Conservation (phyloP, 2,888 invertebrate genomes). For the Suillia variegata region DNA sequence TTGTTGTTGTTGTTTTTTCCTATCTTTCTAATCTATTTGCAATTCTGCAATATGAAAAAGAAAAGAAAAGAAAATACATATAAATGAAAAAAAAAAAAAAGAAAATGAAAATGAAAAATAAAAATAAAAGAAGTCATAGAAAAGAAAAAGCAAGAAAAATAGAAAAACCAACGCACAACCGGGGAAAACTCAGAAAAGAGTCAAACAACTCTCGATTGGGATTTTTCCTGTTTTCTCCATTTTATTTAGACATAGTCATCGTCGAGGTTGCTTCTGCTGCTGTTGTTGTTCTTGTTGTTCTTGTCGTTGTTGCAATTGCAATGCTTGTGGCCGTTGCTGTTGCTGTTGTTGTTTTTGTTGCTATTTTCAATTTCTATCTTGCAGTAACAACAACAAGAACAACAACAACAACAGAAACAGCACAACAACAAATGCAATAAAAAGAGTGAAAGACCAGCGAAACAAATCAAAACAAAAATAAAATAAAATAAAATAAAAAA, state of each 20-base stretch:
- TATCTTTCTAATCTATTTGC: slow-evolving; percentile 33
- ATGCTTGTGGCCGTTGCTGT: slow-evolving; percentile 40
- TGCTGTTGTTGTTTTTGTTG: slow-evolving; percentile 28
- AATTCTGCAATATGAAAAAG: slow-evolving; percentile 26
- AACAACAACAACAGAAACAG: slow-evolving; percentile 2
- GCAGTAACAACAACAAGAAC: slow-evolving; percentile 5
- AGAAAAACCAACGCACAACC: slow-evolving; percentile 1
- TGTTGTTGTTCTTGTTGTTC: slow-evolving; percentile 18
- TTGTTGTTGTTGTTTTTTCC: slow-evolving; percentile 26
- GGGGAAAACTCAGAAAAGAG: slow-evolving; percentile 7
- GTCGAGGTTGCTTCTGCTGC: slow-evolving; percentile 7
- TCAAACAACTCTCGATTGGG: slow-evolving; percentile 41
- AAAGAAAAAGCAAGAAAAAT: background rate
- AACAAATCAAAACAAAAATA: too few species aligned
- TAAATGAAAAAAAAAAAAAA: slow-evolving; percentile 14
- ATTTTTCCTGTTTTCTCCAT: slow-evolving; percentile 29
- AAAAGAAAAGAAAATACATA: slow-evolving; percentile 4
- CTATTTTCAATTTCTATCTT: slow-evolving; percentile 55
- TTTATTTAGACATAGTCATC: slow-evolving; percentile 3
- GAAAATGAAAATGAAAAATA: background rate
- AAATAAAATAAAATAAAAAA: slow-evolving; percentile 20
- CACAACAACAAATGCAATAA: slow-evolving; percentile 19
- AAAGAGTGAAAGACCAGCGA: background rate
- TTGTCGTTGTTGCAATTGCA: slow-evolving; percentile 31
- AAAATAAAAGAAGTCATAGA: too few species aligned